Conservation (phyloP, 2,113 vertebrate species). For the Halichoeres trimaculatus region DNA sequence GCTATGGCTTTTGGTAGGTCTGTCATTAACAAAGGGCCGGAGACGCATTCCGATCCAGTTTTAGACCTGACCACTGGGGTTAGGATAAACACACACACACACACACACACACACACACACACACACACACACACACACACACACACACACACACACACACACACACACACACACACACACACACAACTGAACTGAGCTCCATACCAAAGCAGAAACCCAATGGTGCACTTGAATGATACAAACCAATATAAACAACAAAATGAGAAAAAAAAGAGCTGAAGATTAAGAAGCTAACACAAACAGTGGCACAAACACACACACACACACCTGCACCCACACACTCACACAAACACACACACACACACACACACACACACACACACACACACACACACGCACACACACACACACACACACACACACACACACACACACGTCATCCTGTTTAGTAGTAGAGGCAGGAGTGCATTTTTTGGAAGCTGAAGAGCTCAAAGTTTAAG, state of each 20-base stretch:
- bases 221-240: no score
- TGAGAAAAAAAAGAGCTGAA: no score
- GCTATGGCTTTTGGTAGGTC: slow-evolving; percentile 82
- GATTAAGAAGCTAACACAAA: no score
- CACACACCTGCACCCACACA: slow-evolving; percentile 25
- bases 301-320: no score
- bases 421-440: slow-evolving; percentile 19
- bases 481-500: no score
- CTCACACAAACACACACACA: slow-evolving; percentile 48
- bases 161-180: slow-evolving; percentile 32
- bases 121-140: slow-evolving; percentile 56
- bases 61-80: slow-evolving; percentile 80
- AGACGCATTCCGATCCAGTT: slow-evolving; percentile 82
- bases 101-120: slow-evolving; percentile 52
- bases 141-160: slow-evolving; percentile 28
- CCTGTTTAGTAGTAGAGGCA: not conserved
- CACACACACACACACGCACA: not conserved
- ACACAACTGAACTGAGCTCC: slow-evolving; percentile 66
- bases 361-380: not conserved
- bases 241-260: slow-evolving; percentile 38
- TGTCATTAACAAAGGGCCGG: slow-evolving; percentile 84
- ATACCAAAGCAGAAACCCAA: no score
- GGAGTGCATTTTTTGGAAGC: no score
- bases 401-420: not conserved
- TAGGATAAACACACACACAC: slow-evolving; percentile 65